Percentiles rank a stretch among this genome's conserved stretches.
These are phyloP conservation scores for Dasypogon diadema DNA, from an alignment of 2,888 invertebrate genomes.

Conservation along the genomic window DNA sequence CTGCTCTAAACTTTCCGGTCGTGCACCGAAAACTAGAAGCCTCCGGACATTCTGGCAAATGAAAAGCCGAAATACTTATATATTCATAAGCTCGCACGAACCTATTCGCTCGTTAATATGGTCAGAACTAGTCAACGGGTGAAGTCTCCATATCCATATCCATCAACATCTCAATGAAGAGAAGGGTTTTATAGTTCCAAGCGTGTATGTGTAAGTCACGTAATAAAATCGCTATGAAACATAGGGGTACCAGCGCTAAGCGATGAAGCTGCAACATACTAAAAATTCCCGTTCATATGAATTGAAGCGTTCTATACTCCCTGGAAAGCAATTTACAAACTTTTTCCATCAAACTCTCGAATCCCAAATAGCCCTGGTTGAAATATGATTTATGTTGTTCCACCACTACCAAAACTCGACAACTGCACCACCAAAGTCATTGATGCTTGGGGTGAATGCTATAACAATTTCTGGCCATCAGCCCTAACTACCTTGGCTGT, in stretches of 20 bases:
- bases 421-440: conserved; percentile 12
- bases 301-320: conserved; percentile 43
- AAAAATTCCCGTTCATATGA: conserved; percentile 44
- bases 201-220: conserved; percentile 2
- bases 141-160: not conserved
- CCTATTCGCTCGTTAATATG: conserved; percentile 37
- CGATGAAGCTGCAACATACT: conserved; percentile 38
- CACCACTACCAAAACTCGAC: conserved; percentile 14
- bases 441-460: conserved; percentile 45
- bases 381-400: conserved; percentile 50
- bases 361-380: conserved; percentile 42
- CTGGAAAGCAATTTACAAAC: conserved; percentile 51
- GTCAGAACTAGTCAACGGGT: conserved; percentile 26
- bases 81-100: conserved; percentile 42
- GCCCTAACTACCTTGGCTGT: conserved; percentile 28
- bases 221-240: conserved; percentile 25
- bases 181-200: not conserved
- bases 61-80: conserved; percentile 46
- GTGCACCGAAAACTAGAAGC: conserved; percentile 36
- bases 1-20: conserved; percentile 8
- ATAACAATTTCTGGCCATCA: conserved; percentile 46
- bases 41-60: conserved; percentile 36
- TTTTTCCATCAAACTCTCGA: conserved; percentile 51
- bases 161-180: not conserved
- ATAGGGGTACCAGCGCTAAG: not conserved